Evolutionary conservation across 2,888 invertebrate species (phyloP).

Genomic region (Lamproptera curius): DNA sequence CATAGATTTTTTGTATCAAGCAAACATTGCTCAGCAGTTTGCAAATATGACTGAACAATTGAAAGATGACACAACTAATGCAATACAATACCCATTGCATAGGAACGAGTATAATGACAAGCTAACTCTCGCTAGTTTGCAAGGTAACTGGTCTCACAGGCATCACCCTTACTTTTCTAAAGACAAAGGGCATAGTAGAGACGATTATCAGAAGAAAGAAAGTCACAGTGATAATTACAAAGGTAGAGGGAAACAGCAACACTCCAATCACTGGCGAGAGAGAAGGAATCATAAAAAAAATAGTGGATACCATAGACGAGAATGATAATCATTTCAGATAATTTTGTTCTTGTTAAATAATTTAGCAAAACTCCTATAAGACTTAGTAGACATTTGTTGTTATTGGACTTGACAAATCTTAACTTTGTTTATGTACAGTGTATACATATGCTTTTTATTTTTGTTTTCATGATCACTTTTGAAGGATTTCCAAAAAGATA

Average conservation of each 20-base stretch:
- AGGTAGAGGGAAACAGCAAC: constrained; percentile 28
- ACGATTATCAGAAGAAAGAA: constrained; percentile 34
- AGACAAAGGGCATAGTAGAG: constrained; percentile 41
- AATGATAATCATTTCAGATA: too few species aligned
- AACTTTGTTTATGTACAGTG: too few species aligned
- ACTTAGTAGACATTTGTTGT: too few species aligned
- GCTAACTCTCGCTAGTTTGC: constrained; percentile 62
- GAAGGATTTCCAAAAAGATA: too few species aligned
- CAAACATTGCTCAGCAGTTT: constrained; percentile 54
- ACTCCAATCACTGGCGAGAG: constrained; percentile 43
- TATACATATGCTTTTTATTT: too few species aligned
- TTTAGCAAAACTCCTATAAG: too few species aligned
- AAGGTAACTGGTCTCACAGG: constrained; percentile 70
- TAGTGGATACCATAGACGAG: constrained; percentile 43
- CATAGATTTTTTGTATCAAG: constrained; percentile 42
- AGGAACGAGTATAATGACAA: constrained; percentile 44
- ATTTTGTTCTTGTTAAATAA: too few species aligned
- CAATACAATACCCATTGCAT: constrained; percentile 34
- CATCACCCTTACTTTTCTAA: constrained; percentile 62
- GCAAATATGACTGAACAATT: constrained; percentile 58
- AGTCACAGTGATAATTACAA: constrained; percentile 34
- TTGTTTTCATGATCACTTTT: too few species aligned
- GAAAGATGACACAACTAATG: constrained; percentile 38
- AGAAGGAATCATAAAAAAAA: constrained; percentile 48
- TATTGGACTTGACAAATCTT: too few species aligned